Base-by-base conservation (phyloP, 2,888 invertebrate species). In the Deilephila elpenor region DNA sequence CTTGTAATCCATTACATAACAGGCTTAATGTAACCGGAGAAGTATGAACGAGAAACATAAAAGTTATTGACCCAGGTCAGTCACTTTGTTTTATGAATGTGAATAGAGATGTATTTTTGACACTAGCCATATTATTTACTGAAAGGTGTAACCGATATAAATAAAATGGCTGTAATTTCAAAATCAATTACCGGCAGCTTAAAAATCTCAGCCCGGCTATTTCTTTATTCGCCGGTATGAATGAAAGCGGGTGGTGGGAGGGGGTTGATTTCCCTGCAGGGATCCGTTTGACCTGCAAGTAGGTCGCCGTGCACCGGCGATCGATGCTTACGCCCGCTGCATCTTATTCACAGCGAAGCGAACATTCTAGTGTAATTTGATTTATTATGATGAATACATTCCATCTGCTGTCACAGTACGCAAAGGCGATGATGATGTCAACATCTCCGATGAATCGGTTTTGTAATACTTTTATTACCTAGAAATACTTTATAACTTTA, bases 241-340 rank as follows among this genome's bases (percentile, higher is more conserved):
- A 67, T 67, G 73, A 67, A 72, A 73, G 59, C 29, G 56, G 64
- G 73, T 75, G 77, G 78, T 75, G 78, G 75, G 74, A 73, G 74
- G 59, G 70, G 74, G 74, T 56, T n/a, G 37, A 56, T 64, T 25
- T 59, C 56, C 78, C 72, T 71, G 20, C 19, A 74, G 80, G 78
- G 82, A 79, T 74, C 75, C 74, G 82, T 82, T 79, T 90, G 92
- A 92, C 91, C 92, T 89, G 89, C 84, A 93, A 91, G 85, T 93
- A 89, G 93, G 93, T 91, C 92, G 85, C 25, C 71, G 78, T 83
- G 84, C 81, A 82, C 80, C 75, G 75, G 51, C 89, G 88, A 92
- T 93, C 92, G 91, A 92, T 92, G 83, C 75, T 73, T 71, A 67
- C 76, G 77, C 76, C 77, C 78, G 74, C 79, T 88, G 88, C 89